A percentile compares a stretch with the other conserved stretches of the same genome.
phyloP scores from a whole-genome alignment of 2,797 vertebrate species.

The Micromesistius poutassou region DNA sequence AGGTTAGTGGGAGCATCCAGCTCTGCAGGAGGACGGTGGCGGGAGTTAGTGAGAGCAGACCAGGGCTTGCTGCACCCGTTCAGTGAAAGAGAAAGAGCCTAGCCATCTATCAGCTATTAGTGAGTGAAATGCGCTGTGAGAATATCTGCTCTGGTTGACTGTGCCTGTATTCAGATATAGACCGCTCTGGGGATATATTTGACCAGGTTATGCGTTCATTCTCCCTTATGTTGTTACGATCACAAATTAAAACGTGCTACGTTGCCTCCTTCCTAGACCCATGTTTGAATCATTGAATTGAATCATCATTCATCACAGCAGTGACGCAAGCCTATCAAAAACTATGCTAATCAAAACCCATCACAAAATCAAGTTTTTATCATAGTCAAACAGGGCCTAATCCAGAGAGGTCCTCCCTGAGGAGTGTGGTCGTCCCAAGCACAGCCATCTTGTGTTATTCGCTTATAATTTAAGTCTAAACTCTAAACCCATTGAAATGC shows the following conservation, averaged over 20 bases:
- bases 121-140: too few species aligned
- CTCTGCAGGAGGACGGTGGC: constrained; percentile 51
- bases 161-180: background rate
- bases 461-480: background rate
- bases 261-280: constrained; percentile 8
- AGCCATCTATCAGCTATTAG: too few species aligned
- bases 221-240: too few species aligned
- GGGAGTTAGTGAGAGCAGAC: constrained; percentile 27
- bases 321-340: constrained; percentile 3
- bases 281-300: constrained; percentile 40
- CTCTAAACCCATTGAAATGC: background rate
- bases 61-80: background rate
- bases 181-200: background rate
- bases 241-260: background rate
- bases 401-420: background rate
- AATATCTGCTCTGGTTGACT: background rate
- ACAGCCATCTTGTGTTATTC: background rate
- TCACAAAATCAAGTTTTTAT: constrained; percentile 23
- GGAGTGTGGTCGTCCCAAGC: background rate
- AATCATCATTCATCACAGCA: too few species aligned
- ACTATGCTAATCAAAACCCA: constrained; percentile 39
- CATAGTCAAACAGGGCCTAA: background rate
- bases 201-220: background rate
- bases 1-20: constrained; percentile 75
- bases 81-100: background rate